Conservation (phyloP, 1,140 invertebrate species). For the Doryteuthis pealeii region DNA sequence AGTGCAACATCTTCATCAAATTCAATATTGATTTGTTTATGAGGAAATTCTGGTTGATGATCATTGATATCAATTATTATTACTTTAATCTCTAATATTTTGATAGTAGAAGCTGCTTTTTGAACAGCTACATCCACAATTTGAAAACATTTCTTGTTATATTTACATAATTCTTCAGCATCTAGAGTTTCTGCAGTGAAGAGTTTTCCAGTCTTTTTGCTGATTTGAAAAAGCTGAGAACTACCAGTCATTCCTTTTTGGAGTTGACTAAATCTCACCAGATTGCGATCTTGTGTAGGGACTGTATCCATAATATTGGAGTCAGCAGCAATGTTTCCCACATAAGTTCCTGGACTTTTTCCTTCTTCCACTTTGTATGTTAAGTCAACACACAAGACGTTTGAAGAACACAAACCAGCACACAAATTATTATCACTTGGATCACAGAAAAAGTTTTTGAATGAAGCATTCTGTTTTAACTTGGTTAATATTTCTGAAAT, state of each 20-base stretch:
- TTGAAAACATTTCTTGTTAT: background rate
- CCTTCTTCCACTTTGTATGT: constrained; percentile 26
- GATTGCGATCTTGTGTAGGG: background rate
- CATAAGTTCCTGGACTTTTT: constrained; percentile 19
- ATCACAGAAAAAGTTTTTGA: too few species aligned
- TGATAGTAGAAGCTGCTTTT: background rate
- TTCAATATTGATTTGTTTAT: background rate
- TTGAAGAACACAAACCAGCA: too few species aligned
- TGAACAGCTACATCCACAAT: background rate
- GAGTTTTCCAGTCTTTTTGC: constrained; percentile 78
- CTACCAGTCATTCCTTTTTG: background rate
- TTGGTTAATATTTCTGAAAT: too few species aligned
- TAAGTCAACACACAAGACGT: constrained; percentile 11
- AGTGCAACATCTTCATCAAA: background rate
- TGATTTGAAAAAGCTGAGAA: constrained; percentile 71
- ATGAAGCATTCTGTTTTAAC: too few species aligned
- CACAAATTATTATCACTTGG: too few species aligned
- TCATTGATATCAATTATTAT: background rate
- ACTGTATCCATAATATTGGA: constrained; percentile 28
- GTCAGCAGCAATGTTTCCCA: constrained; percentile 42
- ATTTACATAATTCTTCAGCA: constrained; percentile 22
- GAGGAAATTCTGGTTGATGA: background rate
- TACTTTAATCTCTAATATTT: constrained; percentile 10
- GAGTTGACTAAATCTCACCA: background rate
- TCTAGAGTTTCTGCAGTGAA: constrained; percentile 21